Conservation (phyloP, 2,888 invertebrate genomes). For the Microchrysa polita region DNA sequence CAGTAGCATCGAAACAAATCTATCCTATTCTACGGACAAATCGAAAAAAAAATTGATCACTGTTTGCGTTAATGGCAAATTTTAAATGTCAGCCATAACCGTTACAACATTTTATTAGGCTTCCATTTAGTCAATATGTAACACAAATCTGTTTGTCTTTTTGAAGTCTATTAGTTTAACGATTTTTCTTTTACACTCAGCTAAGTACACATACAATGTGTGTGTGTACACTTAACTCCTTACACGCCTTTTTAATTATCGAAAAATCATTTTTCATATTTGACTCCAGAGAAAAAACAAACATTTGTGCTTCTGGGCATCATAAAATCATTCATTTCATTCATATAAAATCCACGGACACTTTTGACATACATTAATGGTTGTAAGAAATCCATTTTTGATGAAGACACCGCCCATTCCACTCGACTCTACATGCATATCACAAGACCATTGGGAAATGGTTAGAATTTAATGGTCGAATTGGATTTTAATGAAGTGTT, state of each 20-base stretch:
- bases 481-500: constrained; percentile 43
- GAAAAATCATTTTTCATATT: constrained; percentile 4
- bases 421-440: not conserved
- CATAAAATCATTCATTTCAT: constrained; percentile 2
- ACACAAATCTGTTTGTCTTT: too few relatives aligned
- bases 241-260: constrained; percentile 19
- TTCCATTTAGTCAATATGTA: too few relatives aligned
- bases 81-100: too few relatives aligned
- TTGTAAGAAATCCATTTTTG: constrained; percentile 2
- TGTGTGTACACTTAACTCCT: not conserved
- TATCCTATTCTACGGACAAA: too few relatives aligned
- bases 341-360: not conserved
- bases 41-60: too few relatives aligned
- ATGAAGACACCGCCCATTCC: not conserved
- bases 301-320: not conserved
- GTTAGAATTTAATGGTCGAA: constrained; percentile 33
- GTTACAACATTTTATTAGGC: too few relatives aligned
- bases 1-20: too few relatives aligned
- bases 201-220: not conserved
- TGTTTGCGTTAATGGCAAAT: too few relatives aligned
- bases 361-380: constrained; percentile 17
- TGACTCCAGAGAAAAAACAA: not conserved
- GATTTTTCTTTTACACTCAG: too few relatives aligned
- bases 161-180: too few relatives aligned
- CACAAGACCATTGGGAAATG: not conserved